These are phyloP conservation scores for Crax fasciolata DNA, from an alignment of 2,797 vertebrate genomes.

Conservation along the genomic window DNA sequence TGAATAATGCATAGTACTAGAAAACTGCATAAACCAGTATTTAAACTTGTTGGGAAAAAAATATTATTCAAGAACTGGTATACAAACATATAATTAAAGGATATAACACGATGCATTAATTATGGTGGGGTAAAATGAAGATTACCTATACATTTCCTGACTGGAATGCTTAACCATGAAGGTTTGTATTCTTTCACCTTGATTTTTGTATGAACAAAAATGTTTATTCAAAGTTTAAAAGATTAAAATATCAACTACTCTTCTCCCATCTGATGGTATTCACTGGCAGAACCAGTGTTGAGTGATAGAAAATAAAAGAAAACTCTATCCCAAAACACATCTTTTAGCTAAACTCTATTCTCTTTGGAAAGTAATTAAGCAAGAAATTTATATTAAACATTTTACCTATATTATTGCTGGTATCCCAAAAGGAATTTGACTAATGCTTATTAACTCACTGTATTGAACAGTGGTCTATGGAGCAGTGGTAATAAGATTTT, in stretches of 20 bases:
- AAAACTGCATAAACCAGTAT: neutral
- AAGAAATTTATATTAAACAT: slow-evolving; percentile 9
- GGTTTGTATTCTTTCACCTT: neutral
- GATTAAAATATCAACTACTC: neutral
- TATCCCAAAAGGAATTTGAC: neutral
- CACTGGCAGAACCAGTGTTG: neutral
- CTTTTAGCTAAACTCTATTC: neutral
- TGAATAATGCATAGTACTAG: neutral
- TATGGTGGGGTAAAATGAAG: neutral
- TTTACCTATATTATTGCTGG: neutral
- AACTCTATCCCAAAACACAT: neutral
- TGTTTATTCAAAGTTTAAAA: neutral
- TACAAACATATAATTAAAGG: neutral
- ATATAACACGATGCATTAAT: neutral
- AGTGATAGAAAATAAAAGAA: neutral
- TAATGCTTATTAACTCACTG: slow-evolving; percentile 17
- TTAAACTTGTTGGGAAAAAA: neutral
- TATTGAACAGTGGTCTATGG: neutral
- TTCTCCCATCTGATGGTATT: neutral
- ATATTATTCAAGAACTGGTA: slow-evolving; percentile 1
- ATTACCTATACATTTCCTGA: neutral
- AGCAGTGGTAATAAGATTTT: slow-evolving; percentile 32
- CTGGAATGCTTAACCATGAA: neutral
- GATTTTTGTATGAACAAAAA: neutral
- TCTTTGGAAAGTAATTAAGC: slow-evolving; percentile 40